Evolutionary conservation across 1,140 invertebrate genomes (phyloP), one percentile per base, ranked within the genome.

Genomic region (Brachionus angularis): DNA sequence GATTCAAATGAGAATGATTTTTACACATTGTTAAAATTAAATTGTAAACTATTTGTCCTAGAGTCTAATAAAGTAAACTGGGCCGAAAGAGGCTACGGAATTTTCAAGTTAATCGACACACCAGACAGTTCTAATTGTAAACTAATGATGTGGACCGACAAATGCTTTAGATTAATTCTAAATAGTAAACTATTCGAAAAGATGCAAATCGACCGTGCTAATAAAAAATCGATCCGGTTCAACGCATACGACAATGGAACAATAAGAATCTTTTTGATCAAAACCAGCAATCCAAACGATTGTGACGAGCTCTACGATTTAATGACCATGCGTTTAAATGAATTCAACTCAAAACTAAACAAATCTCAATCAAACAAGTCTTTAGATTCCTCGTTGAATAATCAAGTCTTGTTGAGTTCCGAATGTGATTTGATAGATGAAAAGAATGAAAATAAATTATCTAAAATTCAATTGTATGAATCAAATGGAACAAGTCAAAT

Each of bases 131-230:
- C 47, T 0, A 50, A 70, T 21, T 70, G 49, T 27, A 50, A 50
- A 70, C 31, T 70, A 50, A 50, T 70, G 46, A 70, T 70, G 67
- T 50, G 67, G 46, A 50, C 46, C 34, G 67, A 70, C 21, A 70
- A 70, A 53, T 39, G 18, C n/a, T 70, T 34, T 47, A 42, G 67
- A 23, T n/a, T 70, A 5, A 70, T 70, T n/a, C 31, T 70, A 1
- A 70, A 70, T 44, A 50, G 29, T 5, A 50, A 50, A 31, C 31
- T 70, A 16, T 70, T 70, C 23, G 46, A 50, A 3, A 70, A 70
- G 23, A 70, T 70, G 67, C 27, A 33, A 18, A 50, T 70, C 3
- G 67, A 70, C 7, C 33, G 39, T n/a, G 67, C 33, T 16, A 70
- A 39, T 29, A 50, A 70, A 29, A 42, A 46, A 44, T 70, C 67